Evolutionary conservation across 2,888 invertebrate species (phyloP).

Genomic region (Gibbula magus): DNA sequence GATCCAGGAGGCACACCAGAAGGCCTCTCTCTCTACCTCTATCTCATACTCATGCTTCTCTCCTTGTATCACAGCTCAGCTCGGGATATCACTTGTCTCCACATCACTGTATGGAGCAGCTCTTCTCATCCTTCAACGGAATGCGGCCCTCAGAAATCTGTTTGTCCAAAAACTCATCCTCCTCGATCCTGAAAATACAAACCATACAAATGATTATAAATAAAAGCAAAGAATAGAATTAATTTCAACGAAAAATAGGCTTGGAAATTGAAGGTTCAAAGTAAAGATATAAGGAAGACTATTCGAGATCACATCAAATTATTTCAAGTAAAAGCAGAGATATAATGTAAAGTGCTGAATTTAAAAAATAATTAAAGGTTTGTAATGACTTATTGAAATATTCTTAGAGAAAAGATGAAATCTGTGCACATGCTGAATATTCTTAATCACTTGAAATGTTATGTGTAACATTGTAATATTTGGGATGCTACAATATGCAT

Average conservation of each 20-base stretch:
- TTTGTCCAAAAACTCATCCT: slow-evolving; percentile 63
- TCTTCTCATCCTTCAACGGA: slow-evolving; percentile 60
- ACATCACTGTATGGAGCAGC: slow-evolving; percentile 61
- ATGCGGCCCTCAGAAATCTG: slow-evolving; percentile 60
- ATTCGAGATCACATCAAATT: not conserved
- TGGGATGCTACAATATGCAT: no score
- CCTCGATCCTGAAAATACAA: slow-evolving; percentile 62
- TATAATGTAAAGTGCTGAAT: no score
- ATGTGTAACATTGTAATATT: no score
- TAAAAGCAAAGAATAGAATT: not conserved
- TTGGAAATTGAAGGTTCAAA: not conserved
- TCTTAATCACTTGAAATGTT: no score
- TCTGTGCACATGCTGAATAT: no score
- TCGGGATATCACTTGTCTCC: not conserved
- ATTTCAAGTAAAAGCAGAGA: no score
- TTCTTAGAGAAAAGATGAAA: no score
- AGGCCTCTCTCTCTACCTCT: no score
- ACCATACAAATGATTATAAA: not conserved
- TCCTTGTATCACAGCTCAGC: not conserved
- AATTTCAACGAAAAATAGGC: not conserved
- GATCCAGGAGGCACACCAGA: no score
- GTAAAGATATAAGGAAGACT: not conserved
- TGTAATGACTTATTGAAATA: no score
- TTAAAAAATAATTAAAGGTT: no score
- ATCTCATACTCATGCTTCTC: no score